Percentiles rank a stretch among this genome's conserved stretches.
phyloP scores from a whole-genome alignment of 2,797 vertebrate genomes.

The Pitangus sulphuratus region DNA sequence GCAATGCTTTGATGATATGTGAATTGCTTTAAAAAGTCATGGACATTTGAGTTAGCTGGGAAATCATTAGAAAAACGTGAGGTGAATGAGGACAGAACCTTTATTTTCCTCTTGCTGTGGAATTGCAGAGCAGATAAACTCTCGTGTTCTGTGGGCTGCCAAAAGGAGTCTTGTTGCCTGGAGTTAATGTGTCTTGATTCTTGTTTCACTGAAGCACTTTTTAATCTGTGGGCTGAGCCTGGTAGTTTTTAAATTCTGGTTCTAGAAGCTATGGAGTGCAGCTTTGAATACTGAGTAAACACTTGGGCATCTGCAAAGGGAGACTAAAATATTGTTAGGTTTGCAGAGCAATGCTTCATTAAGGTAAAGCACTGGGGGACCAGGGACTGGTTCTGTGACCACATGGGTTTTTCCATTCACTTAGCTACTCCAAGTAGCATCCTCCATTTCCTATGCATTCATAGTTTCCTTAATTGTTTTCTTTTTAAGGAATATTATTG shows the following conservation, averaged over 20 bases:
- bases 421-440: background rate
- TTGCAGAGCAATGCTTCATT: background rate
- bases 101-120: background rate
- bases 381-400: background rate
- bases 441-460: background rate
- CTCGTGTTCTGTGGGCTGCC: background rate
- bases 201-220: background rate
- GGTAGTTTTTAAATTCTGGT: background rate
- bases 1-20: background rate
- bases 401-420: background rate
- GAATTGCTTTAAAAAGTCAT: background rate
- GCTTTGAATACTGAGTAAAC: background rate
- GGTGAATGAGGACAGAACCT: background rate
- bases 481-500: background rate
- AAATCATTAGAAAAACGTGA: background rate
- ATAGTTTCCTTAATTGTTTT: background rate
- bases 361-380: background rate
- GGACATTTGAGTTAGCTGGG: background rate
- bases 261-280: background rate
- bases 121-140: background rate
- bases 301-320: background rate
- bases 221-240: background rate
- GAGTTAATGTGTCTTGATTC: background rate
- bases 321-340: background rate
- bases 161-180: background rate